A percentile compares a stretch with the other conserved stretches of the same genome.
phyloP scores from a whole-genome alignment of 1,140 invertebrate genomes.

The Phenacoccus solenopsis region DNA sequence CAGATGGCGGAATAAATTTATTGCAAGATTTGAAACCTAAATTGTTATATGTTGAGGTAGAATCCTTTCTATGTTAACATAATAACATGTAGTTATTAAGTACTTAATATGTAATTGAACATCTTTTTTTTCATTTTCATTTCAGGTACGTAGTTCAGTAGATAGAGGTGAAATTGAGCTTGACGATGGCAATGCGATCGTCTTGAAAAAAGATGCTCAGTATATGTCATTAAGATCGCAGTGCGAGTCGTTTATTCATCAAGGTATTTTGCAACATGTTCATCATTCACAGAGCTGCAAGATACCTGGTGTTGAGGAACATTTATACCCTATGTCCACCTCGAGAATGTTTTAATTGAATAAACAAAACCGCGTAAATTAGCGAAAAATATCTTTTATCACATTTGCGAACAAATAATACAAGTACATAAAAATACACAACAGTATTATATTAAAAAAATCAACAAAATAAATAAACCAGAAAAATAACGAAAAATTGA shows the following conservation, averaged over 20 bases:
- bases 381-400: too few relatives aligned
- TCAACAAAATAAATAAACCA: too few relatives aligned
- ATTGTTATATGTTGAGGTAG: conserved; percentile 74
- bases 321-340: too few relatives aligned
- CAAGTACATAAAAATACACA: too few relatives aligned
- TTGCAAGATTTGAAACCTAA: conserved; percentile 82
- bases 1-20: conserved; percentile 64
- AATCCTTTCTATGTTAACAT: background rate
- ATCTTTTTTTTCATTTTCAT: conserved; percentile 19
- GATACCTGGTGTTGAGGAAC: too few relatives aligned
- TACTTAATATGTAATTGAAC: background rate
- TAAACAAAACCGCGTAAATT: too few relatives aligned
- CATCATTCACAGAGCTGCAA: too few relatives aligned
- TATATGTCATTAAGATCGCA: conserved; percentile 77
- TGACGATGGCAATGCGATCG: conserved; percentile 77
- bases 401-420: too few relatives aligned
- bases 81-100: too few relatives aligned
- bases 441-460: too few relatives aligned
- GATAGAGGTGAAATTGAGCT: conserved; percentile 91
- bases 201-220: conserved; percentile 82
- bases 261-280: conserved; percentile 78
- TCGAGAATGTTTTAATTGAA: too few relatives aligned
- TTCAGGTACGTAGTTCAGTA: conserved; percentile 64
- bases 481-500: too few relatives aligned
- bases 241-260: conserved; percentile 81